phyloP scores from a whole-genome alignment of 2,888 invertebrate genomes.

The Candidula unifasciata region DNA sequence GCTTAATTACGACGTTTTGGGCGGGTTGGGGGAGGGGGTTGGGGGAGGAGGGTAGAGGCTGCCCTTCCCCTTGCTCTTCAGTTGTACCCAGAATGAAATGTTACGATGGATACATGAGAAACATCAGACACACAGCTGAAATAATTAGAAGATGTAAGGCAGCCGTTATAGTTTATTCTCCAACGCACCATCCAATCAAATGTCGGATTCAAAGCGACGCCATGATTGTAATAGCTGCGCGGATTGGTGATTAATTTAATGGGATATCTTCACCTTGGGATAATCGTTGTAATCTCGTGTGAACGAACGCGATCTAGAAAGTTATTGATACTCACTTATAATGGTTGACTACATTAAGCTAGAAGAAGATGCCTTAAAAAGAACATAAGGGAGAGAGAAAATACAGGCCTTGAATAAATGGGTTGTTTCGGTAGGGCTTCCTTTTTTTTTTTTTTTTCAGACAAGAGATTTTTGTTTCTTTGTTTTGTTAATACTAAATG shows the following conservation, averaged over 20 bases:
- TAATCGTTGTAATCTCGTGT: background rate
- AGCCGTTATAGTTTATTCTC: conserved; percentile 6
- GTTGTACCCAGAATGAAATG: background rate
- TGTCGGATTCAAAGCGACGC: background rate
- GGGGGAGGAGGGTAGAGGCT: background rate
- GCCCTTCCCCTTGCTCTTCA: background rate
- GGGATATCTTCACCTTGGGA: conserved; percentile 3
- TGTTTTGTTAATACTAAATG: too few relatives aligned
- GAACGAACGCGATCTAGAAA: background rate
- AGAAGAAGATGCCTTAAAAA: too few relatives aligned
- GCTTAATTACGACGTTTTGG: too few relatives aligned
- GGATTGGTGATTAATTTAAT: background rate
- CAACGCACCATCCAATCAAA: background rate
- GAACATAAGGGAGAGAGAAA: too few relatives aligned
- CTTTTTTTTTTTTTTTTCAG: too few relatives aligned
- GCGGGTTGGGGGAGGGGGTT: too few relatives aligned
- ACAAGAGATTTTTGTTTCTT: too few relatives aligned
- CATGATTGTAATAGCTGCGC: background rate
- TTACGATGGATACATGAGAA: background rate
- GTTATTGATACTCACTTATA: background rate
- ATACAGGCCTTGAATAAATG: background rate
- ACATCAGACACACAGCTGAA: background rate
- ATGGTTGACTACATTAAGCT: background rate
- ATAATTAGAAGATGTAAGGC: conserved; percentile 26
- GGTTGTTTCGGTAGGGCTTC: background rate